Evolutionary conservation across 2,797 vertebrate genomes (phyloP).

Genomic region (Enteromius mattozi): DNA sequence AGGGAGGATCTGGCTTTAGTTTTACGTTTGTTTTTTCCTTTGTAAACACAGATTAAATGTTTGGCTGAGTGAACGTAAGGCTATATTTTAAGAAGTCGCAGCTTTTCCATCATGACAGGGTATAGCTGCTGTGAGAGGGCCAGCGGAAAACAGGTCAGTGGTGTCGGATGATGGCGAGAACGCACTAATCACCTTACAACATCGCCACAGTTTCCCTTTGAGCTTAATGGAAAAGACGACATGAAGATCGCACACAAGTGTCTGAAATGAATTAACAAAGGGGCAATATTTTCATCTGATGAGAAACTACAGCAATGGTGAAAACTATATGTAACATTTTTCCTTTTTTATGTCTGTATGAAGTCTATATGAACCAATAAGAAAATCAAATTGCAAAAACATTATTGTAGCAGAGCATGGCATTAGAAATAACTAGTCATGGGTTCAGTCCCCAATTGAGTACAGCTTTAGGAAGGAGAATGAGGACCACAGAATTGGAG

Average conservation of each 20-base stretch:
- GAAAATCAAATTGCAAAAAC: neutral
- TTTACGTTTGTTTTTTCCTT: neutral
- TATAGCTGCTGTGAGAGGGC: slow-evolving; percentile 6
- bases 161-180: slow-evolving; percentile 7
- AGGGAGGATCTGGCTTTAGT: neutral
- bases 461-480: neutral
- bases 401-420: neutral
- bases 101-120: neutral
- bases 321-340: neutral
- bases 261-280: neutral
- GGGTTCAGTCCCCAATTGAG: neutral
- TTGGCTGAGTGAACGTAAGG: neutral
- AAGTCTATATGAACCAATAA: neutral
- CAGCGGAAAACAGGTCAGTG: slow-evolving; percentile 42
- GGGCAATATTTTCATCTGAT: neutral
- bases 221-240: neutral
- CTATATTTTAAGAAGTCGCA: neutral
- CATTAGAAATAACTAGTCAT: neutral
- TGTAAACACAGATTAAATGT: neutral
- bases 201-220: neutral
- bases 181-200: neutral
- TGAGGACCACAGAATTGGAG: neutral
- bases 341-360: neutral
- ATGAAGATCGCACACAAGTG: neutral
- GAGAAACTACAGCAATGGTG: neutral